A percentile compares a stretch with the other conserved stretches of the same genome.
These are phyloP conservation scores for Tribolium madens DNA, from an alignment of 1,140 invertebrate species.

Conservation along the genomic window DNA sequence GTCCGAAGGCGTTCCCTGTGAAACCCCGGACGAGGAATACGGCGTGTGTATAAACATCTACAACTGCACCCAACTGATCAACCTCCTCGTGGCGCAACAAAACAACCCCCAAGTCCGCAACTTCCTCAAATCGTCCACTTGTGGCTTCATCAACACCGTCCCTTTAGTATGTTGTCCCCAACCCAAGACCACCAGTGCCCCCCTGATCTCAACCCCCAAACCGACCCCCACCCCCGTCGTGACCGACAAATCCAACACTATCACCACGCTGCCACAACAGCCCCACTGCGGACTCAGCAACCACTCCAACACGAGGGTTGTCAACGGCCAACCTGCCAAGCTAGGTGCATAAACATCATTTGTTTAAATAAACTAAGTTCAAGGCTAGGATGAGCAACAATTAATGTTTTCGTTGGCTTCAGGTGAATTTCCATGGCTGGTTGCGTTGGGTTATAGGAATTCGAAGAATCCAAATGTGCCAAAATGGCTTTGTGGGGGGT, in stretches of 20 bases:
- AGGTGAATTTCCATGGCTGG: constrained; percentile 82
- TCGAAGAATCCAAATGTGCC: constrained; percentile 65
- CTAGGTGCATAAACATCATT: constrained; percentile 50
- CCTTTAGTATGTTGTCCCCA: constrained; percentile 70
- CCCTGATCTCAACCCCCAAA: background rate
- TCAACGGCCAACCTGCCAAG: constrained; percentile 65
- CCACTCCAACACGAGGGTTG: constrained; percentile 62
- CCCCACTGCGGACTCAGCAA: constrained; percentile 65
- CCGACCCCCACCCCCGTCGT: background rate
- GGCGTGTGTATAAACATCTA: constrained; percentile 68
- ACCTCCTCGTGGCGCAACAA: constrained; percentile 61
- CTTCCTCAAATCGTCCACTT: constrained; percentile 69
- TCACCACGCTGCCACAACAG: constrained; percentile 57
- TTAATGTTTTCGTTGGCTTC: constrained; percentile 23
- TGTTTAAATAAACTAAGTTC: constrained; percentile 29
- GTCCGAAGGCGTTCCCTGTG: constrained; percentile 50
- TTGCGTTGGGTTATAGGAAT: constrained; percentile 74
- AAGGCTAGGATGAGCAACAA: background rate
- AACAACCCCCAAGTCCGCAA: constrained; percentile 53
- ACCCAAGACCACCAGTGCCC: constrained; percentile 1
- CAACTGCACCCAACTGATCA: constrained; percentile 65
- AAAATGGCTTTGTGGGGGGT: constrained; percentile 84
- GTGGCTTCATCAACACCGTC: constrained; percentile 67
- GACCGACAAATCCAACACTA: constrained; percentile 46
- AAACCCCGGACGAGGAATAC: constrained; percentile 61